A percentile compares a stretch with the other conserved stretches of the same genome.
phyloP scores from a whole-genome alignment of 92 coral and sea anemone genomes.

The Palythoa caribaeorum region DNA sequence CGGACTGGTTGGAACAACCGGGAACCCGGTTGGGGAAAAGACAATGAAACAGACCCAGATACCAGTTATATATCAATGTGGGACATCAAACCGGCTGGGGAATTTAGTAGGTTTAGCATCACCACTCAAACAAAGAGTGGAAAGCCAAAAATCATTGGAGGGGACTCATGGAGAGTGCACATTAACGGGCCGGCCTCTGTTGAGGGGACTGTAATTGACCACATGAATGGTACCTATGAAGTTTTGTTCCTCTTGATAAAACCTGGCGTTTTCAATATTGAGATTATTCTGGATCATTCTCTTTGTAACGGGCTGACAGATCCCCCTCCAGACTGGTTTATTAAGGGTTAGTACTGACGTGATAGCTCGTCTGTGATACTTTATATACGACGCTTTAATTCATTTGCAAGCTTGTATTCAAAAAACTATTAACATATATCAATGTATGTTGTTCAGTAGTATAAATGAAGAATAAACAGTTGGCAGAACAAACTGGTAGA shows the following conservation, averaged over 20 bases:
- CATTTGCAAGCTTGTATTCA: too few species aligned
- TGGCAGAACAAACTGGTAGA: too few species aligned
- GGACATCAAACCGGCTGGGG: constrained; percentile 94
- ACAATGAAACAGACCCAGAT: constrained; percentile 75
- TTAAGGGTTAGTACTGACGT: constrained; percentile 59
- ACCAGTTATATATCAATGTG: constrained; percentile 79
- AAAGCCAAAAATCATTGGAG: constrained; percentile 74
- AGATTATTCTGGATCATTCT: constrained; percentile 81
- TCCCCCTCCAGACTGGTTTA: constrained; percentile 87
- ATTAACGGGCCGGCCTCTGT: constrained; percentile 87
- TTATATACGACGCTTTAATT: neutral
- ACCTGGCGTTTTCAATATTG: constrained; percentile 75
- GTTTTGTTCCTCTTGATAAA: constrained; percentile 80
- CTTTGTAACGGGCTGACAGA: constrained; percentile 81
- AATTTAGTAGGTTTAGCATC: constrained; percentile 85
- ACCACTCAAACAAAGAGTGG: constrained; percentile 72
- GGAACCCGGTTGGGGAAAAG: constrained; percentile 68
- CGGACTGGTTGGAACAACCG: constrained; percentile 70
- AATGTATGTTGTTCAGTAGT: too few species aligned
- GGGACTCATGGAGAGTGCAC: constrained; percentile 93
- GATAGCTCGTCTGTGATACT: too few species aligned
- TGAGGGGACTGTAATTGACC: constrained; percentile 88
- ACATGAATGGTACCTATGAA: constrained; percentile 89
- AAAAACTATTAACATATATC: too few species aligned
- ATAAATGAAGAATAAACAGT: too few species aligned